These are phyloP conservation scores for Agraylea sexmaculata DNA, from an alignment of 1,140 invertebrate species.

Conservation along the genomic window DNA sequence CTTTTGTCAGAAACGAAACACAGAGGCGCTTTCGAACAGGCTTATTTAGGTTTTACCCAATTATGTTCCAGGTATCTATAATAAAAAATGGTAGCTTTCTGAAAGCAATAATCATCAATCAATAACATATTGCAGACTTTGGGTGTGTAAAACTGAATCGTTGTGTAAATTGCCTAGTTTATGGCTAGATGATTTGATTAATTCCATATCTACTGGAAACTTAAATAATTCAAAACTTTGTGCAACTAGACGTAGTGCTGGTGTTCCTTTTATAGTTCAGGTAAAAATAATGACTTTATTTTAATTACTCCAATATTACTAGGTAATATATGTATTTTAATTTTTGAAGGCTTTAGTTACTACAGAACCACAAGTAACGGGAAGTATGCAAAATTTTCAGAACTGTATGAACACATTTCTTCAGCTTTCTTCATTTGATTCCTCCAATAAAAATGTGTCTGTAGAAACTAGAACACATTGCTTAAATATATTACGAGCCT, in stretches of 20 bases:
- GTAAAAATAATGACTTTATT: no score
- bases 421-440: constrained; percentile 16
- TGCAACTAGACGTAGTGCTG: constrained; percentile 79
- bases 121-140: constrained; percentile 28
- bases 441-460: neutral
- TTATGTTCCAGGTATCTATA: constrained; percentile 49
- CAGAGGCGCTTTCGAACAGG: constrained; percentile 90
- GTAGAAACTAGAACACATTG: constrained; percentile 58
- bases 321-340: constrained; percentile 8
- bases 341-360: constrained; percentile 53
- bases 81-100: no score
- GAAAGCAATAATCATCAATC: neutral
- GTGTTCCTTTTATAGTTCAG: constrained; percentile 83
- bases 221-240: constrained; percentile 48
- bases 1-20: constrained; percentile 77
- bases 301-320: neutral
- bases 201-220: constrained; percentile 41
- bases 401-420: constrained; percentile 48
- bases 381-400: constrained; percentile 44
- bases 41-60: constrained; percentile 76
- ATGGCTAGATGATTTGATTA: constrained; percentile 61
- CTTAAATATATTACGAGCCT: constrained; percentile 72
- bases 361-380: constrained; percentile 49
- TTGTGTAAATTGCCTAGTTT: constrained; percentile 52
- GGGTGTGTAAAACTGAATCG: constrained; percentile 34